Conservation (phyloP, 2,888 invertebrate genomes). For the Tenthredo distinguenda region DNA sequence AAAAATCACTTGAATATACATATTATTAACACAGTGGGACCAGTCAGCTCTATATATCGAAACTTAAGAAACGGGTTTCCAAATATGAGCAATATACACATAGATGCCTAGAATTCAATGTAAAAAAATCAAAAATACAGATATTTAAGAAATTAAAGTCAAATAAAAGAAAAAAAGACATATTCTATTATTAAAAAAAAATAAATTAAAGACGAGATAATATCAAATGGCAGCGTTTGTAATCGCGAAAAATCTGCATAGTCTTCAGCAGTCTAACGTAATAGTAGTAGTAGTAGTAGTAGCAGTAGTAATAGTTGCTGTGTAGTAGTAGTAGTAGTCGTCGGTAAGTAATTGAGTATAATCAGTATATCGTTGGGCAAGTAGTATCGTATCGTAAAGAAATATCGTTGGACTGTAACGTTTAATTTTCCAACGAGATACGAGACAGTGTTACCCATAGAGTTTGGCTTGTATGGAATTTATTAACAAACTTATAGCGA, state of each 20-base stretch:
- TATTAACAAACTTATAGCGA: conserved; percentile 27
- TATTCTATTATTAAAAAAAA: neutral
- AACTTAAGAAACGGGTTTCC: conserved; percentile 37
- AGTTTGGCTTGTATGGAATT: neutral
- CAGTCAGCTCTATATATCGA: conserved; percentile 47
- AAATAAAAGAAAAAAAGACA: conserved; percentile 51
- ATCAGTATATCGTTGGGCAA: conserved; percentile 1
- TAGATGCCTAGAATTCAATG: neutral
- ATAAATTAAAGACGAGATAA: conserved; percentile 37
- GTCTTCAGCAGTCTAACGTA: conserved; percentile 35
- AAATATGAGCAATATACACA: conserved; percentile 26
- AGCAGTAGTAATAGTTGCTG: neutral
- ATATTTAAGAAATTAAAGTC: neutral
- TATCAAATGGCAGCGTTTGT: conserved; percentile 40
- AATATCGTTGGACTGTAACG: conserved; percentile 1
- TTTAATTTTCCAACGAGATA: neutral
- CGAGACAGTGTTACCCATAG: neutral
- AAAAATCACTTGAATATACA: conserved; percentile 48
- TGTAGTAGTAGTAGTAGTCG: conserved; percentile 6
- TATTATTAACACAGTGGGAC: conserved; percentile 46
- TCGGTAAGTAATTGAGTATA: conserved; percentile 35
- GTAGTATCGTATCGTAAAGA: neutral
- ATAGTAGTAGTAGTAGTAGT: neutral
- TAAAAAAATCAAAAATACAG: neutral
- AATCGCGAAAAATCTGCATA: conserved; percentile 44